Evolutionary conservation across 2,797 vertebrate species (phyloP).

Genomic region (Astyanax mexicanus): DNA sequence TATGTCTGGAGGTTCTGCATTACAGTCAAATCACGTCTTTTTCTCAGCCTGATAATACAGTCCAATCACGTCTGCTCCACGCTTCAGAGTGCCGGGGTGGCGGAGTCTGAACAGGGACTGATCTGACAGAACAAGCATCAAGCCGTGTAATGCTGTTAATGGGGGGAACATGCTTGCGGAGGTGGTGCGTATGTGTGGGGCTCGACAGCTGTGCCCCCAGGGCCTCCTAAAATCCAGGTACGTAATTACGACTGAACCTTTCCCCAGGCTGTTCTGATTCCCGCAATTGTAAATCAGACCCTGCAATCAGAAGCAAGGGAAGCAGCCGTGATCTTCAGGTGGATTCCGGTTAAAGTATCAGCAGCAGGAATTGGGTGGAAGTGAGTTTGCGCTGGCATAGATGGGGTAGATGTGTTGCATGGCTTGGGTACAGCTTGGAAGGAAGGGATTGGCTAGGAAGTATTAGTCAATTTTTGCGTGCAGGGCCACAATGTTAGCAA

Average conservation of each 20-base stretch:
- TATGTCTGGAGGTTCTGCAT: conserved; percentile 27
- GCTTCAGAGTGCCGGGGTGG: background rate
- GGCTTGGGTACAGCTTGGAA: no score
- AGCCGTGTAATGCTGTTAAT: conserved; percentile 48
- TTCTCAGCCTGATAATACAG: conserved; percentile 10
- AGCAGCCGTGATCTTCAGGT: background rate
- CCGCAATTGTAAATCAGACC: conserved; percentile 45
- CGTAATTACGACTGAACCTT: conserved; percentile 54
- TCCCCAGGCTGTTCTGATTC: conserved; percentile 30
- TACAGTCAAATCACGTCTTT: conserved; percentile 8
- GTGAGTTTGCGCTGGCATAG: no score
- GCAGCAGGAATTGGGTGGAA: background rate
- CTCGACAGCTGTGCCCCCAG: conserved; percentile 39
- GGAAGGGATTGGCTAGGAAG: no score
- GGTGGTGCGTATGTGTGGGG: conserved; percentile 36
- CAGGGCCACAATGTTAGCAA: no score
- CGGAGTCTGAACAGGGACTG: conserved; percentile 35
- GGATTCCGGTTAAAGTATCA: background rate
- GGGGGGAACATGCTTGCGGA: conserved; percentile 27
- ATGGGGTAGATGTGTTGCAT: no score
- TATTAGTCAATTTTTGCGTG: no score
- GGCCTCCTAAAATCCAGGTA: conserved; percentile 49
- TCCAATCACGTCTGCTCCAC: background rate
- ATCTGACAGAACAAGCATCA: conserved; percentile 55
- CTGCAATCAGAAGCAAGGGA: conserved; percentile 8